Evolutionary conservation across 2,888 invertebrate species (phyloP).

Genomic region (Nomada hirtipes): DNA sequence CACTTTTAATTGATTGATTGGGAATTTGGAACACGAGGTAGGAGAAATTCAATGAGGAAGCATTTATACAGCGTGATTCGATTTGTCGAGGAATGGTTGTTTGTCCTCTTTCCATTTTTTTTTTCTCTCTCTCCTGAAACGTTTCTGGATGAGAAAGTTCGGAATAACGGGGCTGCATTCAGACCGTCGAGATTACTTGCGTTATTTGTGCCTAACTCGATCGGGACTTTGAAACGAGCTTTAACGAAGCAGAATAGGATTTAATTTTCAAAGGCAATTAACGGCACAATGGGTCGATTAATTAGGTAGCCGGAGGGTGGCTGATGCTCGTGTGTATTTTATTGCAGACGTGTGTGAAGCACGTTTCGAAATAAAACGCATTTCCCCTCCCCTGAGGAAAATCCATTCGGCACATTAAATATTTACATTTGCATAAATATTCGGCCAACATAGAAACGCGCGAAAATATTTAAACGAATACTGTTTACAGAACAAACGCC

Average conservation of each 20-base stretch:
- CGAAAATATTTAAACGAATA: background rate
- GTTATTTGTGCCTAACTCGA: conserved; percentile 58
- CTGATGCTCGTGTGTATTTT: conserved; percentile 25
- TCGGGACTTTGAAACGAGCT: conserved; percentile 56
- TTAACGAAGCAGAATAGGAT: conserved; percentile 64
- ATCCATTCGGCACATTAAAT: background rate
- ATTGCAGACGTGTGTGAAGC: conserved; percentile 20
- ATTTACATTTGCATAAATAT: background rate
- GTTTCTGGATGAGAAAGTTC: conserved; percentile 26
- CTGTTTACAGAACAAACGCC: background rate
- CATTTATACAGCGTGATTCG: background rate
- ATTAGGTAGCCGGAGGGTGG: conserved; percentile 52
- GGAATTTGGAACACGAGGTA: background rate
- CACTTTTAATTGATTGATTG: background rate
- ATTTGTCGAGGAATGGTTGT: background rate
- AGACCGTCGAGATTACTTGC: conserved; percentile 48
- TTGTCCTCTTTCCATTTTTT: background rate
- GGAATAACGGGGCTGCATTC: conserved; percentile 35
- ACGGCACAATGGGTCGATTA: conserved; percentile 63
- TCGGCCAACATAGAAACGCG: background rate
- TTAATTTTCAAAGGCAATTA: conserved; percentile 67
- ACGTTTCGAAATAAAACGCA: conserved; percentile 8
- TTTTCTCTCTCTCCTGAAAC: background rate
- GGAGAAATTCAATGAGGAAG: background rate
- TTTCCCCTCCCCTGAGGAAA: conserved; percentile 1